Percentiles rank a stretch among this genome's conserved stretches.
phyloP scores from a whole-genome alignment of 2,888 invertebrate species.

The Pristionchus mayeri region DNA sequence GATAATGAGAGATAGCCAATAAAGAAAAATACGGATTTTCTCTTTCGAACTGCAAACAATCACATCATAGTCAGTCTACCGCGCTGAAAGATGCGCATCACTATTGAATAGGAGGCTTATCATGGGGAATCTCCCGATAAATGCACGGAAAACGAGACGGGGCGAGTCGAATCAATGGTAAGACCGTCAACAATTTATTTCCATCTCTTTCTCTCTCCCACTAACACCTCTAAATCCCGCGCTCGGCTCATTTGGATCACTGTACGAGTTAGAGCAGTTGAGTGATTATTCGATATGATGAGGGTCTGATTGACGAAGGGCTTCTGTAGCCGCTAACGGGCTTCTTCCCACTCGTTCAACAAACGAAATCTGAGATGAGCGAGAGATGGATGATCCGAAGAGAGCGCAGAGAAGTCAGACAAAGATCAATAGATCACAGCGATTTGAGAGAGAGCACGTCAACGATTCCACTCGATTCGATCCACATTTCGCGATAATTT shows the following conservation, averaged over 20 bases:
- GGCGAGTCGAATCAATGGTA: conserved; percentile 14
- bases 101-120: no score
- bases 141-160: neutral
- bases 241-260: conserved; percentile 20
- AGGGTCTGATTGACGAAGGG: neutral
- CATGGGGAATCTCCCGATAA: no score
- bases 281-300: neutral
- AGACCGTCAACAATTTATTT: conserved; percentile 38
- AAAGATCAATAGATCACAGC: neutral
- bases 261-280: neutral
- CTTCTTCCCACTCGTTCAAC: conserved; percentile 16
- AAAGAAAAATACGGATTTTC: no score
- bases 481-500: conserved; percentile 31
- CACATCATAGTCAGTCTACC: neutral
- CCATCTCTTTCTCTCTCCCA: conserved; percentile 47
- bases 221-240: conserved; percentile 41
- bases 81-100: neutral
- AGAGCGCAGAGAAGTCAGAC: neutral
- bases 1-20: no score
- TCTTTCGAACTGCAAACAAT: no score
- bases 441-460: neutral
- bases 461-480: neutral
- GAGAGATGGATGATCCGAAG: conserved; percentile 33
- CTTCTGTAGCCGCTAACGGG: conserved; percentile 47
- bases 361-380: conserved; percentile 24